Evolutionary conservation across 2,113 vertebrate species (phyloP).

Genomic region (Equus quagga): DNA sequence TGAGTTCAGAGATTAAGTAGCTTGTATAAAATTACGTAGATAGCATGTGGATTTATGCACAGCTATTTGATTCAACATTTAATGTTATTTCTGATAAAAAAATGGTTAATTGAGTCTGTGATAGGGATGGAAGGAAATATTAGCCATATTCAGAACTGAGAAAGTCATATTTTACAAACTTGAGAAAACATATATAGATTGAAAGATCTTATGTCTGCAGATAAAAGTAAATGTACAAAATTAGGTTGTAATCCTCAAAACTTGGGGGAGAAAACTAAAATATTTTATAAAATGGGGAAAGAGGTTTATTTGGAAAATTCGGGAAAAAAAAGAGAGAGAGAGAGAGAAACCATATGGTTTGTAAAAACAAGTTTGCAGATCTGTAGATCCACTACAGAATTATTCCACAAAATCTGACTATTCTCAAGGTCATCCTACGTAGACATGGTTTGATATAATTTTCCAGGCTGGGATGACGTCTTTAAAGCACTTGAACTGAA

Average conservation of each 20-base stretch:
- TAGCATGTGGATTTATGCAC: neutral
- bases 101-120: neutral
- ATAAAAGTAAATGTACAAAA: neutral
- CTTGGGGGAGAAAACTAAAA: neutral
- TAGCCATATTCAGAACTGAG: neutral
- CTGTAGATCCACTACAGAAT: neutral
- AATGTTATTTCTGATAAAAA: constrained; percentile 9
- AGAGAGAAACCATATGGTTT: neutral
- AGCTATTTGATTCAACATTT: neutral
- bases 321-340: neutral
- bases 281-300: neutral
- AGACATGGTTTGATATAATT: neutral
- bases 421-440: neutral
- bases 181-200: neutral
- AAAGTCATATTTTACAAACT: constrained; percentile 4
- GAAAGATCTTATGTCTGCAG: neutral
- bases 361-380: constrained; percentile 1
- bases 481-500: constrained; percentile 19
- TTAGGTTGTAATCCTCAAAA: neutral
- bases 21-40: neutral
- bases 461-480: neutral
- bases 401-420: neutral
- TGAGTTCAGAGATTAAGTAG: neutral
- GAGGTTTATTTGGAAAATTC: neutral
- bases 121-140: neutral